Conservation (phyloP, 2,888 invertebrate species). For the Lasioglossum leucozonium region DNA sequence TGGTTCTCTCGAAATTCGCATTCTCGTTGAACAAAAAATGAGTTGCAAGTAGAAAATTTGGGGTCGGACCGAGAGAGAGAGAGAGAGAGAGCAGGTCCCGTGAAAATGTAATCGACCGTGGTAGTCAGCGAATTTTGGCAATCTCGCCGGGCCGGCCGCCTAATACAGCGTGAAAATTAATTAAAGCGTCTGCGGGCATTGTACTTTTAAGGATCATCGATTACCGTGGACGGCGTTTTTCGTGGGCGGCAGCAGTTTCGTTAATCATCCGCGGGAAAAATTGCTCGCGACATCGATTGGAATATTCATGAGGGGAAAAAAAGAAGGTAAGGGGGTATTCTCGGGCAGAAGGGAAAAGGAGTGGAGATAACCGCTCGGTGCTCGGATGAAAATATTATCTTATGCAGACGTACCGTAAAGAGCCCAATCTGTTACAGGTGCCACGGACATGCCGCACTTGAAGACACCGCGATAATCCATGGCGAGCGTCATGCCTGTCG, state of each 20-base stretch:
- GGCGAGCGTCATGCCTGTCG: constrained; percentile 94
- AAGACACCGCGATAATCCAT: constrained; percentile 91
- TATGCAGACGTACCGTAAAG: constrained; percentile 91
- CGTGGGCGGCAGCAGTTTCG: neutral
- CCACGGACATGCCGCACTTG: constrained; percentile 97
- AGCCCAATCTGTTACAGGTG: constrained; percentile 98
- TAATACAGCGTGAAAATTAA: neutral
- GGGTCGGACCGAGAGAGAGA: too few species aligned
- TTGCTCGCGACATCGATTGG: neutral
- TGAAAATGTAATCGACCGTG: neutral
- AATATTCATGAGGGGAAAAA: constrained; percentile 5
- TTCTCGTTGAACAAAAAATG: neutral
- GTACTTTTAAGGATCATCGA: neutral
- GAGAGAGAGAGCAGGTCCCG: neutral
- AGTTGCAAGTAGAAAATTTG: neutral
- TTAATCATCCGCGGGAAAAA: constrained; percentile 2
- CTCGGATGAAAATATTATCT: constrained; percentile 54
- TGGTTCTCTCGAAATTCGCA: neutral
- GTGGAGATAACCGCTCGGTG: neutral
- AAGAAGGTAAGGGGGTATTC: neutral
- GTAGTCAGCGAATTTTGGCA: neutral
- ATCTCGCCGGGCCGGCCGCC: neutral
- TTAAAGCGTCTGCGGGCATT: neutral
- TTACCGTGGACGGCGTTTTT: neutral
- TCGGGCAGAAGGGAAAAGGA: neutral